These are phyloP conservation scores for Platypus cylindrus DNA, from an alignment of 2,888 invertebrate species.

Conservation along the genomic window DNA sequence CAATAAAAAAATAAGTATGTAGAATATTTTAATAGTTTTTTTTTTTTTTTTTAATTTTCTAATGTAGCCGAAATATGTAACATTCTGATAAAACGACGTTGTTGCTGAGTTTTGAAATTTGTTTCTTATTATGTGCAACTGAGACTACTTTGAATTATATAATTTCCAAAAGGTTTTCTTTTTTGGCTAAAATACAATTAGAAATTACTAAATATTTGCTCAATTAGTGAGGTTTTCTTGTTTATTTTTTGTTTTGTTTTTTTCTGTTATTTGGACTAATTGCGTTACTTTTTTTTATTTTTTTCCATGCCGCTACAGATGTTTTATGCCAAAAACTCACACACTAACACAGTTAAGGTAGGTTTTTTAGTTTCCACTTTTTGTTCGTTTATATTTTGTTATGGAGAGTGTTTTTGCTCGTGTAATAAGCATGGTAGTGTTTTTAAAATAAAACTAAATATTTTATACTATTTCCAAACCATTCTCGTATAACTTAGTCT, in stretches of 20 bases:
- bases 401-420: not conserved
- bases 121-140: too few relatives aligned
- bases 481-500: not conserved
- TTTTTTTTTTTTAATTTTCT: too few relatives aligned
- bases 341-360: constrained; percentile 29
- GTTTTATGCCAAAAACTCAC: constrained; percentile 33
- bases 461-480: not conserved
- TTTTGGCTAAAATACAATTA: too few relatives aligned
- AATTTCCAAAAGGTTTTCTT: too few relatives aligned
- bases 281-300: constrained; percentile 23
- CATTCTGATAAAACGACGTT: too few relatives aligned
- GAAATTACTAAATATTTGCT: too few relatives aligned
- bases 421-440: not conserved
- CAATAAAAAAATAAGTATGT: too few relatives aligned
- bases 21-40: too few relatives aligned
- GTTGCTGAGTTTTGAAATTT: too few relatives aligned
- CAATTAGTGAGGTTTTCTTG: constrained; percentile 12
- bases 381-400: constrained; percentile 10
- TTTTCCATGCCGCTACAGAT: constrained; percentile 32
- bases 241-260: constrained; percentile 20
- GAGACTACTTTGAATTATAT: too few relatives aligned
- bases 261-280: constrained; percentile 40
- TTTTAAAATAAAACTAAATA: not conserved
- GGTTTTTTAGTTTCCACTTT: constrained; percentile 21
- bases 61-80: too few relatives aligned